These are phyloP conservation scores for Clinocottus analis DNA, from an alignment of 2,113 vertebrate genomes.

Conservation along the genomic window DNA sequence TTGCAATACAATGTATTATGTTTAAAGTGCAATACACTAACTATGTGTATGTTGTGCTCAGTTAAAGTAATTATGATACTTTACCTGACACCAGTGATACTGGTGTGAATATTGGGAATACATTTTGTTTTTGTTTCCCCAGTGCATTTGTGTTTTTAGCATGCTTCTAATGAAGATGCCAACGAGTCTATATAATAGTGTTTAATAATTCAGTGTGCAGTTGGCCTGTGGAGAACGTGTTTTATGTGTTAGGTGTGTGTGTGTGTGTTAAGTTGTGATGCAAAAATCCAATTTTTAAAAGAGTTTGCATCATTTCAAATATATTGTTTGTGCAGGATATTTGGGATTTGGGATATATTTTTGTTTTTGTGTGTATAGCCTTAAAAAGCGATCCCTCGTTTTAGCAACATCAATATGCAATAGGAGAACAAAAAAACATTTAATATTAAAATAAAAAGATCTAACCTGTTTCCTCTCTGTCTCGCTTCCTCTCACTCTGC, in stretches of 20 bases:
- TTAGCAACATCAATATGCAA: not conserved
- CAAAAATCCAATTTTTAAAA: not conserved
- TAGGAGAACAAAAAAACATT: not conserved
- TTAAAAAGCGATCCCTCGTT: not conserved
- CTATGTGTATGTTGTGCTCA: not conserved
- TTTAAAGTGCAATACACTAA: not conserved
- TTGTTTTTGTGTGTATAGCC: not conserved
- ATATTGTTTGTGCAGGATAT: not conserved
- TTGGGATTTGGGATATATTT: not conserved
- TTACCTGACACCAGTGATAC: too few relatives aligned
- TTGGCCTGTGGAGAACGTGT: not conserved
- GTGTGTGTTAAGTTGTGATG: too few relatives aligned
- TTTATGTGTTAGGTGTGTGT: too few relatives aligned
- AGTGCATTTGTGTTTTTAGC: not conserved
- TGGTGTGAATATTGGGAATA: not conserved
- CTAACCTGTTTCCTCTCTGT: conserved; percentile 46
- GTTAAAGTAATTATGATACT: too few relatives aligned
- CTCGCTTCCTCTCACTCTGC: not conserved
- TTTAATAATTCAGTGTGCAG: not conserved
- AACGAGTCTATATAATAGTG: not conserved
- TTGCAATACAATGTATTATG: not conserved
- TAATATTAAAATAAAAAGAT: not conserved
- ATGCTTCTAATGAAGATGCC: not conserved
- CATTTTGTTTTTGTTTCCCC: not conserved
- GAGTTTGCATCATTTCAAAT: too few relatives aligned